Percentiles rank a stretch among this genome's conserved stretches.
Conservation (phyloP, 2,797 vertebrate genomes). For the Pitangus sulphuratus region DNA sequence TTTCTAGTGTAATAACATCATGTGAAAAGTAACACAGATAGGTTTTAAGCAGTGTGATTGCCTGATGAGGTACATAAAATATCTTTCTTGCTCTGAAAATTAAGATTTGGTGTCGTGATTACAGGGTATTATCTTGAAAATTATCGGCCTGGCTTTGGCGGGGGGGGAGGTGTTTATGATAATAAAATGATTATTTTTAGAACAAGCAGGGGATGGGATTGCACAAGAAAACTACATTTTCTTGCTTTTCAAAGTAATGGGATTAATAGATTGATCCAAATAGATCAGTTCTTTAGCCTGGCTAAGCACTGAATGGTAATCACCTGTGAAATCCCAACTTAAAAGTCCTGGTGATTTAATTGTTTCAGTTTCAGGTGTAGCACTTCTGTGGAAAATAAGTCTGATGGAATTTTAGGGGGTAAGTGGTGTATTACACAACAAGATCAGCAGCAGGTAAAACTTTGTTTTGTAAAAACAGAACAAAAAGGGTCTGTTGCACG, state of each 20-base stretch:
- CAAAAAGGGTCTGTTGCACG: neutral
- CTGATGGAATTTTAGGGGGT: neutral
- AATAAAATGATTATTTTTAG: neutral
- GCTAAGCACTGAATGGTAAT: neutral
- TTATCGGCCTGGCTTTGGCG: neutral
- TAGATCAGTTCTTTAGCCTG: neutral
- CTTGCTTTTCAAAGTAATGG: neutral
- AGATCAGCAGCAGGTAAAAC: neutral
- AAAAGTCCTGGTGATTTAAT: neutral
- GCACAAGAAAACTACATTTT: neutral
- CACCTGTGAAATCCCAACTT: neutral
- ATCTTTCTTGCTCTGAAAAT: neutral
- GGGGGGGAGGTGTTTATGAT: neutral
- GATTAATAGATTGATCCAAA: neutral
- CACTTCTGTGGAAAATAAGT: neutral
- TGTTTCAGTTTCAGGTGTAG: neutral
- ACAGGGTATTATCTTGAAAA: neutral
- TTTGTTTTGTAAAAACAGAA: neutral
- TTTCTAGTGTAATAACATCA: neutral
- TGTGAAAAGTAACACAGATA: neutral
- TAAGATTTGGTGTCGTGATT: neutral
- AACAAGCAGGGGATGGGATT: neutral
- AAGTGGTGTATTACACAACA: rapidly evolving
- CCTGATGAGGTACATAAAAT: neutral
- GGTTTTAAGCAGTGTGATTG: neutral